Conservation (phyloP, 2,888 invertebrate species). For the Tetragonula carbonaria region DNA sequence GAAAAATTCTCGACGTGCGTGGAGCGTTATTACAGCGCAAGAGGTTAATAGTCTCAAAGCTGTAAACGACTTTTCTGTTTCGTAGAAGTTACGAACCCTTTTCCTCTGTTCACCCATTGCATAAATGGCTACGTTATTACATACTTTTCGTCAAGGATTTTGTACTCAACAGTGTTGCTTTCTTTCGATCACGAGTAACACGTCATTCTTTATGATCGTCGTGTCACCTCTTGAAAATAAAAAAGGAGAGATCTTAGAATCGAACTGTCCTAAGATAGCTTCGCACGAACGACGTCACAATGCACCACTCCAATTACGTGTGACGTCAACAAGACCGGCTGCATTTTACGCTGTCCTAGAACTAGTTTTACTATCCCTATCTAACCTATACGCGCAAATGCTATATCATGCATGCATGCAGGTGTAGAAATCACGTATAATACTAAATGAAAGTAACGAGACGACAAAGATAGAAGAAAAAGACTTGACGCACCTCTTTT, state of each 20-base stretch:
- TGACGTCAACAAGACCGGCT: conserved; percentile 35
- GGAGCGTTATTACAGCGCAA: too few relatives aligned
- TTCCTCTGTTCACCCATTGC: too few relatives aligned
- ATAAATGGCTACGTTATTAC: too few relatives aligned
- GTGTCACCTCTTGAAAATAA: neutral
- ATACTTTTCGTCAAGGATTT: too few relatives aligned
- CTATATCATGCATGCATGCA: neutral
- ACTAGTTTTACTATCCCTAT: conserved; percentile 2
- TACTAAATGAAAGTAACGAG: neutral
- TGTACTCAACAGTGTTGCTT: too few relatives aligned
- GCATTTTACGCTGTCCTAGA: neutral
- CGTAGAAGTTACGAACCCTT: too few relatives aligned
- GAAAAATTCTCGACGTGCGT: too few relatives aligned
- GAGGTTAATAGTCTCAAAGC: too few relatives aligned
- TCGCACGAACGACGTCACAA: neutral
- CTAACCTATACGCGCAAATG: too few relatives aligned
- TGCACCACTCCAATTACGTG: neutral
- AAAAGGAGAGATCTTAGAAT: neutral
- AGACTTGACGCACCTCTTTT: conserved; percentile 1
- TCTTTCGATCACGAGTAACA: too few relatives aligned
- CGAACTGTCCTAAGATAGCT: neutral
- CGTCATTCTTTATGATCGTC: neutral
- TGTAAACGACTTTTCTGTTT: too few relatives aligned
- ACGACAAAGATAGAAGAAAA: neutral
- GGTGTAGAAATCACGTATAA: neutral